Conservation (phyloP, 2,888 invertebrate species). For the Lasioglossum marginatum region DNA sequence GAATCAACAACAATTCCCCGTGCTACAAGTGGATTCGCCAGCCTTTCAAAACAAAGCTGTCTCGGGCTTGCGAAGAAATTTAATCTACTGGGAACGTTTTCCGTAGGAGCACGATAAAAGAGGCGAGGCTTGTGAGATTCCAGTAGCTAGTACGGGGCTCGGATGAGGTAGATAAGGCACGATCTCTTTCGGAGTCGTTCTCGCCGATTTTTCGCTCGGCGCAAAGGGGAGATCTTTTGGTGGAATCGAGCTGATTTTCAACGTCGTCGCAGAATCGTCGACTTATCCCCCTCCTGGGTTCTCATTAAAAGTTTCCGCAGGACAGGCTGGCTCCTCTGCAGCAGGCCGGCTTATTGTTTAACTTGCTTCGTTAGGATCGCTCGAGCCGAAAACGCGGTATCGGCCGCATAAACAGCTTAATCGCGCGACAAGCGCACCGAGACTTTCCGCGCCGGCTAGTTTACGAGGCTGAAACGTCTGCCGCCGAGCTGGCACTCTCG, state of each 20-base stretch:
- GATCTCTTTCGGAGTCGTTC: not conserved
- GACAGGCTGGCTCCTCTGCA: conserved; percentile 27
- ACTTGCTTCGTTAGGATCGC: conserved; percentile 58
- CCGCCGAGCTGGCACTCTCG: conserved; percentile 18
- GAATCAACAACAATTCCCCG: not conserved
- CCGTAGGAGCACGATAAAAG: not conserved
- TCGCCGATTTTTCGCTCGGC: conserved; percentile 9
- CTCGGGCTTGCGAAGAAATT: not conserved
- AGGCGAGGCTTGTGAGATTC: not conserved
- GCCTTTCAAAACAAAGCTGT: not conserved
- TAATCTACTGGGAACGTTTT: conserved; percentile 19
- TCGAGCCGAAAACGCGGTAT: conserved; percentile 61
- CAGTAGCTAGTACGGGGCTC: not conserved
- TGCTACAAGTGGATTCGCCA: not conserved
- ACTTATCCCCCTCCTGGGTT: conserved; percentile 17
- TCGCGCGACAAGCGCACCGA: conserved; percentile 60
- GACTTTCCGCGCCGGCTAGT: conserved; percentile 55
- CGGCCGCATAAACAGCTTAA: conserved; percentile 65
- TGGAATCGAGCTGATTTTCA: conserved; percentile 28
- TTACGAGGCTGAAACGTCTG: conserved; percentile 22
- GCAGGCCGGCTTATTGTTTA: conserved; percentile 51
- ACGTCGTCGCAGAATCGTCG: not conserved
- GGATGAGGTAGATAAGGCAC: conserved; percentile 28
- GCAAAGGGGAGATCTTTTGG: too few species aligned
- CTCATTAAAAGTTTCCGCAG: conserved; percentile 68